Evolutionary conservation across 2,888 invertebrate genomes (phyloP), one percentile per base, ranked within the genome.

Genomic region (Pseudeuparius sepicola): DNA sequence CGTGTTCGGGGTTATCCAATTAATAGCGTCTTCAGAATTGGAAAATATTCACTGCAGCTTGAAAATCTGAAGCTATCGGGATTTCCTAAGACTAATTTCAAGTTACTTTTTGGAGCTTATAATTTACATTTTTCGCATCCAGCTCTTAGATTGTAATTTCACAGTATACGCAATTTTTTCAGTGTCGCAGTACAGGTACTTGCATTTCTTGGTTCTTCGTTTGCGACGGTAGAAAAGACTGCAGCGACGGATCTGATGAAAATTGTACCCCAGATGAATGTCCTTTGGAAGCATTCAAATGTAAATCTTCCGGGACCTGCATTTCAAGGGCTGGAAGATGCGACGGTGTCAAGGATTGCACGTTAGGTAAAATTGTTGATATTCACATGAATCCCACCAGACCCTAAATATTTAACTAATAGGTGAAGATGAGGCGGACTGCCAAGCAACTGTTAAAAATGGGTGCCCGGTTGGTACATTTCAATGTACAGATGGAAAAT

Each of bases 171-270:
- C n/a, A n/a, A n/a, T n/a, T n/a, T 34, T 31, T 15, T 30, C 66
- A 90, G 79, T 90, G 90, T 57, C 80, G 80, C 16, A 82, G 82
- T 33, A 79, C 80, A 32, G 90, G 90, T 2, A 70, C 75, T 9
- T 90, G 90, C 60, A 84, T 90, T 54, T 88, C 87, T 50, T 89
- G 88, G 88, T 89, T 86, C 68, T 89, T 88, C 61, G 85, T 90
- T 3, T 90, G 90, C 60, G 89, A 90, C 57, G 82, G 83, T 6
- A 74, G 83, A 44, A 72, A 75, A 42, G 87, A 90, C 56, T 90
- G 90, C 54, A 72, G 73, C 5, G 89, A 89, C 53, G 86, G 83
- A 12, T 87, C 87, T 1, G 90, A 90, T 57, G 90, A 90, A 61
- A 79, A 79, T 53, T 88, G 87, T 57, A 66, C 69, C 51, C 71